Evolutionary conservation across 2,797 vertebrate genomes (phyloP), one percentile per base, ranked within the genome.

Genomic region (Platyrinchus mystaceus): DNA sequence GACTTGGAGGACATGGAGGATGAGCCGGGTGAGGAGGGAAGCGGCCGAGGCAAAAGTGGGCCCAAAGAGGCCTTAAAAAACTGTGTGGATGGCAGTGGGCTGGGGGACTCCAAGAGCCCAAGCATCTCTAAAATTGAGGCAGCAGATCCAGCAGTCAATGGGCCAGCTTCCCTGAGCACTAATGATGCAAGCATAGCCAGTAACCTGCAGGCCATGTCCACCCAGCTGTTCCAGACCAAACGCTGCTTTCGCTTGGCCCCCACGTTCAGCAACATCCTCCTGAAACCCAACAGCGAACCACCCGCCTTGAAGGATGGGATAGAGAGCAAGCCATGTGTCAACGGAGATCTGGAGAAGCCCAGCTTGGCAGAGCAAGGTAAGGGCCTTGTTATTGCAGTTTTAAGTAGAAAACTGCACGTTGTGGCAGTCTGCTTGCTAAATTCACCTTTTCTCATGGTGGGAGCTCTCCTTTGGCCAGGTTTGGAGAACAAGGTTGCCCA

Each of bases 1-100:
- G 99, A 99, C 94, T 93, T 99, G 84, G 99, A 99, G 94, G 99
- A 99, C 95, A 99, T 99, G 12, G 99, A 99, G 59, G 99, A 99
- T 2, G 95, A 98, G 12, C 95, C 97, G 3, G 21, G 98, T 89
- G 49, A 98, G 53, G 93, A 95, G 9, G 93, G 96, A 39, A 73
- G 84, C 2, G 49, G 91, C 74, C 83, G 85, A 95, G 58, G 49
- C 59, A 96, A 70, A 83, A 84, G 82, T 0, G 93, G 82, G 16
- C 56, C 86, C 50, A 84, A 84, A 84, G 96, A 94, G 60, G 49
- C 78, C 30, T 49, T 90, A 10, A 90, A 96, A 67, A 95, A 91
- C 84, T 68, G 75, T 4, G 69, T 93, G 62, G 97, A 96, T 68
- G 88, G 94, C 56, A 43, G 76, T 6, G 83, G 84, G 36, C 90